Evolutionary conservation across 2,113 vertebrate genomes (phyloP).

Genomic region (Cephalopterus ornatus): DNA sequence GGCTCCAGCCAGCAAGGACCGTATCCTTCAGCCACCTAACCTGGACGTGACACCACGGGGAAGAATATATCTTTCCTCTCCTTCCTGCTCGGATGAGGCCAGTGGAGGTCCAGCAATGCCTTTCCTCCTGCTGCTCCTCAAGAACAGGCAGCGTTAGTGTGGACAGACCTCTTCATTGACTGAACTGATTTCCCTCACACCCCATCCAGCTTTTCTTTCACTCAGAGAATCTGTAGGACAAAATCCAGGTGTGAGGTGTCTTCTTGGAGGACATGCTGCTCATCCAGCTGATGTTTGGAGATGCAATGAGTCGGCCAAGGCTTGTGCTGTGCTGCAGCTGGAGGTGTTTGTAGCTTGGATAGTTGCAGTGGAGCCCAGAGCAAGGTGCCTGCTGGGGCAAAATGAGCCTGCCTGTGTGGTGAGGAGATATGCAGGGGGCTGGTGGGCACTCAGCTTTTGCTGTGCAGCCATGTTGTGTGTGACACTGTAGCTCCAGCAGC

Average conservation of each 20-base stretch:
- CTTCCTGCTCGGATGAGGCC: neutral
- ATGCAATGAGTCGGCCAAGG: neutral
- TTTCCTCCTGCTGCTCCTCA: neutral
- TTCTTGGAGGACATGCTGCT: neutral
- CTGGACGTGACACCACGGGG: neutral
- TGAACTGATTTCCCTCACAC: neutral
- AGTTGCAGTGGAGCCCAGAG: neutral
- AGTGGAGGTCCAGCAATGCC: neutral
- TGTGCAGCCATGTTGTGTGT: neutral
- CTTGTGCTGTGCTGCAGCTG: neutral
- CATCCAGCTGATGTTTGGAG: neutral
- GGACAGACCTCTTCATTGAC: neutral
- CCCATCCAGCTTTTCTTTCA: neutral
- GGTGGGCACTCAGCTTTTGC: neutral
- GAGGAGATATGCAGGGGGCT: too few species aligned
- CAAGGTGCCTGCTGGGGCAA: neutral
- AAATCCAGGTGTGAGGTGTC: neutral
- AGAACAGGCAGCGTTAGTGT: neutral
- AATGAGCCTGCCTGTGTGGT: fast-evolving
- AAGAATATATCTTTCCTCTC: neutral
- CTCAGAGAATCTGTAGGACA: neutral
- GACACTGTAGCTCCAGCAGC: neutral
- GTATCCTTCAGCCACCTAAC: neutral
- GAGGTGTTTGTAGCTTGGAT: neutral
- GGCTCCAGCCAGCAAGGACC: neutral